Evolutionary conservation across 2,113 vertebrate species (phyloP), one percentile per base, ranked within the genome.

Genomic region (Heterotilapia buettikoferi): DNA sequence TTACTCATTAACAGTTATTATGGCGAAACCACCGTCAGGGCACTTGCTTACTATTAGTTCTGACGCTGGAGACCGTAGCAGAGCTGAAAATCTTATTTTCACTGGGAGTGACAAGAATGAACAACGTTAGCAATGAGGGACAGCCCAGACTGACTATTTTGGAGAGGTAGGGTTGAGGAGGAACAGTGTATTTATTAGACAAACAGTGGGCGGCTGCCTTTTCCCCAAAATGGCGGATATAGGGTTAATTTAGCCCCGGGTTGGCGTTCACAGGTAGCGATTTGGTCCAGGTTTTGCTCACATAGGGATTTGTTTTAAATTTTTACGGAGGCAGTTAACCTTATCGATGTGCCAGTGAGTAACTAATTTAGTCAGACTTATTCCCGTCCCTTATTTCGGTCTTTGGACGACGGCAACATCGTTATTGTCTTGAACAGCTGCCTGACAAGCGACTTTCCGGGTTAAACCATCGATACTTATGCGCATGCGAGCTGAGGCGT

Each of bases 381-480:
- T 76, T 50, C 3, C 24, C 24, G 43, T 76, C 16, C 6, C 38
- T 38, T 45, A 26, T 45, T 43, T 45, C 5, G 38, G 9, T 19
- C 1, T 76, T 50, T 31, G 4, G 6, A 29, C 24, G 16, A 76
- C 6, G 40, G 68, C 6, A 47, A 45, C 9, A 26, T 71, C 12
- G 7, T 73, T 71, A 40, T 40, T 47, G 40, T 76, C 40, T 26
- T 2, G 14, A 76, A 26, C 40, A 1, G 6, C 2, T 68, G n/a
- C 90, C 86, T 87, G 81, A 38, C 54, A 79, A 1, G 2, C 29
- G 0, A 0, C 0, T 19, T 2, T 9, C 36, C 2, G 88, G 88
- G 57, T 80, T 14, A 11, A 2, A 5, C 1, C 0, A 0, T 1
- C 0, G 4, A 6, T 0, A 0, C 1, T 2, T 2, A 0, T 2